Evolutionary conservation across 2,113 vertebrate species (phyloP).

Genomic region (Tachysurus fulvidraco): DNA sequence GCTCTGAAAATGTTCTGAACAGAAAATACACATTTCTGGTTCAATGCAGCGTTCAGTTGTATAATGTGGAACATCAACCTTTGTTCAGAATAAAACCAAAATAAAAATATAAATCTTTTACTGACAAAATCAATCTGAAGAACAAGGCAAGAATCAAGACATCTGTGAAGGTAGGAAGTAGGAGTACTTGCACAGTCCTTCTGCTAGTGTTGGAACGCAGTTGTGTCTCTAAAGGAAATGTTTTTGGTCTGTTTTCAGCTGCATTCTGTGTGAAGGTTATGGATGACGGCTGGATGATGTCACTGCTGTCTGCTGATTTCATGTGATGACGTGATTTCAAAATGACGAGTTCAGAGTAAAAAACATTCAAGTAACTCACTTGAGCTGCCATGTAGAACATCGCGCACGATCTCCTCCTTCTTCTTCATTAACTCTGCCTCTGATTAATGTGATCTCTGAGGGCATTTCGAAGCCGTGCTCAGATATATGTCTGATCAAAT

Average conservation of each 20-base stretch:
- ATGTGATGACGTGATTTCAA: not conserved
- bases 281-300: not conserved
- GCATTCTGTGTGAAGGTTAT: not conserved
- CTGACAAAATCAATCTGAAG: not conserved
- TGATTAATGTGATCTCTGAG: slow-evolving; percentile 13
- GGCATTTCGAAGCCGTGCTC: not conserved
- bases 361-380: not conserved
- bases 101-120: not conserved
- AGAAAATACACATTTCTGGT: not conserved
- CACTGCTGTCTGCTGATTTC: not conserved
- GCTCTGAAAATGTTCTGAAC: not conserved
- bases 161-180: not conserved
- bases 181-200: not conserved
- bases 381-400: not conserved
- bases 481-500: slow-evolving; percentile 17
- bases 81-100: not conserved
- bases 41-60: not conserved
- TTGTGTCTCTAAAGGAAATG: not conserved
- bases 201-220: not conserved
- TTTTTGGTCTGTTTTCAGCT: not conserved
- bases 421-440: not conserved
- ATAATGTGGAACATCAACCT: too few relatives aligned
- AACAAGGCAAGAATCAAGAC: not conserved
- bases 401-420: not conserved
- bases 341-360: not conserved